Base-by-base conservation (phyloP, 2,113 vertebrate species). In the Diadophis punctatus region DNA sequence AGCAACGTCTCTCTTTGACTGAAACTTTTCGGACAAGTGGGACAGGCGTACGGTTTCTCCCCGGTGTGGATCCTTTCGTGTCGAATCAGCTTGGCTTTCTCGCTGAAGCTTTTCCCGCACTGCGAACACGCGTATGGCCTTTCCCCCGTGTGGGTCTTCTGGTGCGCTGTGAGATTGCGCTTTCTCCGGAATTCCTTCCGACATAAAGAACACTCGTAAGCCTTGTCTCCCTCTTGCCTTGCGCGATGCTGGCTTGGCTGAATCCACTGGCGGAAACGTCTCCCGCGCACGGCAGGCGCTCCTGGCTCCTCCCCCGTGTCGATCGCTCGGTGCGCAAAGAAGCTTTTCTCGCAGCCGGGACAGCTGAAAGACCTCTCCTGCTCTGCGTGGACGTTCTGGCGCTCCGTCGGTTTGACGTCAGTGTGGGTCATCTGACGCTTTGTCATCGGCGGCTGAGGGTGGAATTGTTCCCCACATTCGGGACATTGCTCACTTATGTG, bases 121-220 rank as follows among this genome's bases (percentile, higher is more conserved):
- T 91, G 39, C 1, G 5, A 34, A 27, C 90, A 91, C 1, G 0
- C 1, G 3, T 49, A 49, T 2, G 84, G 90, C 43, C 52, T 86
- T 22, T 91, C 90, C 9, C 90, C 90, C 0, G 84, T 91, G 27
- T 91, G 90, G 5, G n/a, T 49, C 86, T 58, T 91, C 80, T 86
- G 80, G 39, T 91, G 90, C 4, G 34, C 84, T 1, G 6, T 4
- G 6, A 91, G 53, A 8, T 86, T 86, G 0, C 43, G 27, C 22
- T 86, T 91, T 3, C 80, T 46, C 7, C 14, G 4, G 90, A 91
- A 91, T 12, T 55, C 30, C 43, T 91, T 91, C 43, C 10, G 39
- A 4, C 90, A 91, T 10, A 20, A 49, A 0, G 84, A 2, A 3
- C 90, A 91, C 1, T 91, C 43, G 14, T 49, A 91, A 4, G 27